Conservation (phyloP, 2,888 invertebrate species). For the Trypoxylon attenuatum region DNA sequence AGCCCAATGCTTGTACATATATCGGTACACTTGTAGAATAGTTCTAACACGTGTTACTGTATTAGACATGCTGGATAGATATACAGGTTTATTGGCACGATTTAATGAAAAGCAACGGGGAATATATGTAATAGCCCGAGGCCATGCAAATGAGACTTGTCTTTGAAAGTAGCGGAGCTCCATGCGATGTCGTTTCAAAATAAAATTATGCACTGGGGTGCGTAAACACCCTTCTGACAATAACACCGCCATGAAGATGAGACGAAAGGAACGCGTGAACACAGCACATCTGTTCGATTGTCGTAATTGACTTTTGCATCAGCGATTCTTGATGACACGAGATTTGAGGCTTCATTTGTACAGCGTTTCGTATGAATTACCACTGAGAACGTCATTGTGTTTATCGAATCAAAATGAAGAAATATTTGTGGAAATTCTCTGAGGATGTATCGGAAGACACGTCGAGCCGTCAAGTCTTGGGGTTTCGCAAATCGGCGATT, state of each 20-base stretch:
- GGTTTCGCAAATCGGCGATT: conserved; percentile 56
- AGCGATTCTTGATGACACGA: no score
- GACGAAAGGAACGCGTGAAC: conserved; percentile 12
- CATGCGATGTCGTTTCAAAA: conserved; percentile 22
- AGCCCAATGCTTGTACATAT: no score
- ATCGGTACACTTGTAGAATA: no score
- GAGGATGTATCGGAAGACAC: conserved; percentile 30
- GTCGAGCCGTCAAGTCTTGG: conserved; percentile 35
- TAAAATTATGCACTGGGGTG: conserved; percentile 28
- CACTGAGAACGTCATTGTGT: no score
- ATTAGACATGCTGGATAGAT: neutral
- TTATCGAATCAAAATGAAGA: no score
- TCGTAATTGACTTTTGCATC: conserved; percentile 19
- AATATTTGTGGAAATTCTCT: conserved; percentile 10
- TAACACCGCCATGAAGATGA: conserved; percentile 25
- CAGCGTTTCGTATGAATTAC: no score
- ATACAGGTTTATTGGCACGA: neutral
- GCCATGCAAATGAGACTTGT: conserved; percentile 22
- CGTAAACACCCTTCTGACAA: conserved; percentile 24
- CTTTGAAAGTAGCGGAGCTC: conserved; percentile 7
- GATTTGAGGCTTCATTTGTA: no score
- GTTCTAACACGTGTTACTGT: neutral
- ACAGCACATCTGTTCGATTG: conserved; percentile 31
- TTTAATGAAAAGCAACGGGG: conserved; percentile 2
- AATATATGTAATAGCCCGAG: neutral